Conservation (phyloP, 2,113 vertebrate genomes). For the Microcebus griseorufus region DNA sequence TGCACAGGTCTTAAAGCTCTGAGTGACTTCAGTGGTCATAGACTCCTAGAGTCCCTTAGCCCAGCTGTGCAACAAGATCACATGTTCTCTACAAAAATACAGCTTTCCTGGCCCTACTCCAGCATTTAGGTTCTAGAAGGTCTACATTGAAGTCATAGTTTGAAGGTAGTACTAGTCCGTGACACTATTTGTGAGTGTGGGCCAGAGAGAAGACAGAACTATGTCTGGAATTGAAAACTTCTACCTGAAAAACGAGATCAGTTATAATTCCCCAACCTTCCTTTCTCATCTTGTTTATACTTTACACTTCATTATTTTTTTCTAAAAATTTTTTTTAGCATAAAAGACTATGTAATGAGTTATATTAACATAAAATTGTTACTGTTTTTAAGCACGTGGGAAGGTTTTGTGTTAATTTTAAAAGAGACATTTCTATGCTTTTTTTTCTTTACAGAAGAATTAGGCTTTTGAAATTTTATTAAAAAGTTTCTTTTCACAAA, state of each 20-base stretch:
- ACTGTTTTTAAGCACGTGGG: constrained; percentile 33
- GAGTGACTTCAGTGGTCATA: background rate
- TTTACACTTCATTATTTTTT: constrained; percentile 38
- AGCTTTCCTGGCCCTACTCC: background rate
- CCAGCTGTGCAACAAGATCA: background rate
- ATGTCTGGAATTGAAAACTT: background rate
- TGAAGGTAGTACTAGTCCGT: background rate
- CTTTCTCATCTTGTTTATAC: background rate
- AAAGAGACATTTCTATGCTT: constrained; percentile 33
- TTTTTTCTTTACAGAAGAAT: constrained; percentile 21
- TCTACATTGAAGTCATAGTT: background rate
- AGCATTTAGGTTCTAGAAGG: background rate
- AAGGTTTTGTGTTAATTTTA: constrained; percentile 64
- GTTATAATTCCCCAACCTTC: background rate
- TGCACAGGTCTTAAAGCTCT: background rate
- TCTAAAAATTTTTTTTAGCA: constrained; percentile 10
- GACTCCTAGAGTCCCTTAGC: background rate
- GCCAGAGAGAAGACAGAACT: background rate
- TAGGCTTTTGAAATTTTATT: constrained; percentile 57
- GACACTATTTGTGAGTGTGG: background rate
- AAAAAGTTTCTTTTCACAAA: constrained; percentile 65
- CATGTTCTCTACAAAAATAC: background rate
- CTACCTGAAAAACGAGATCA: background rate
- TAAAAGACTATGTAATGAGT: constrained; percentile 45
- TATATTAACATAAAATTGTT: constrained; percentile 65